A percentile compares a stretch with the other conserved stretches of the same genome.
phyloP scores from a whole-genome alignment of 2,797 vertebrate genomes.

The Takifugu ocellatus region DNA sequence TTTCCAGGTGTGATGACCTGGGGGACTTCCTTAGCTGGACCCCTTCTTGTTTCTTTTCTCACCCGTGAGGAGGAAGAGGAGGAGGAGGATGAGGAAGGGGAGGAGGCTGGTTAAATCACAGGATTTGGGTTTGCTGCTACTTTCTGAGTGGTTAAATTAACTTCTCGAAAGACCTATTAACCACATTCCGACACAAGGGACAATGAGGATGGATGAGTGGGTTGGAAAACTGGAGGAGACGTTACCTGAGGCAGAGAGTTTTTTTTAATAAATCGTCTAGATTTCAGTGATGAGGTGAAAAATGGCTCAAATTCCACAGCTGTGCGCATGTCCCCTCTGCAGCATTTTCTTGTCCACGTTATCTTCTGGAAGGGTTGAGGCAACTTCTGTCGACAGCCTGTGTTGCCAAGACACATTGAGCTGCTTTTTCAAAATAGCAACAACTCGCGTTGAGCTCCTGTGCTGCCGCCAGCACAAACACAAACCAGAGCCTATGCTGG shows the following conservation, averaged over 20 bases:
- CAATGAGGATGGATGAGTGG: constrained; percentile 21
- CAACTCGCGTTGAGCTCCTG: too few relatives aligned
- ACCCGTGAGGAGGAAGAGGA: constrained; percentile 27
- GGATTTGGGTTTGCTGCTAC: constrained; percentile 48
- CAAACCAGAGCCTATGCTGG: neutral
- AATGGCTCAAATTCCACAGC: too few relatives aligned
- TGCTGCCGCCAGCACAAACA: too few relatives aligned
- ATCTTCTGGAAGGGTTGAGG: too few relatives aligned
- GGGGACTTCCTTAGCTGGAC: constrained; percentile 36
- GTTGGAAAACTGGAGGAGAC: constrained; percentile 28
- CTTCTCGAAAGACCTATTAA: constrained; percentile 45
- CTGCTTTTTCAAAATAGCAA: too few relatives aligned
- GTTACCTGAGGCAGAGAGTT: neutral
- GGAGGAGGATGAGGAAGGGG: constrained; percentile 28
- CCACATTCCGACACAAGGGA: constrained; percentile 46
- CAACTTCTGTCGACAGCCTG: too few relatives aligned
- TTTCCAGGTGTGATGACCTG: constrained; percentile 49
- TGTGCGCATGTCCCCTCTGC: too few relatives aligned
- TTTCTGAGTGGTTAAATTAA: constrained; percentile 44
- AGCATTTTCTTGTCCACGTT: too few relatives aligned
- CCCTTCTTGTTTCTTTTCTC: constrained; percentile 34
- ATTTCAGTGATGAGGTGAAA: too few relatives aligned
- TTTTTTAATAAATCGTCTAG: too few relatives aligned
- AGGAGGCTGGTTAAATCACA: constrained; percentile 32
- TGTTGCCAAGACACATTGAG: too few relatives aligned